Conservation (phyloP, 1,140 invertebrate species). For the Mamestra configurata region DNA sequence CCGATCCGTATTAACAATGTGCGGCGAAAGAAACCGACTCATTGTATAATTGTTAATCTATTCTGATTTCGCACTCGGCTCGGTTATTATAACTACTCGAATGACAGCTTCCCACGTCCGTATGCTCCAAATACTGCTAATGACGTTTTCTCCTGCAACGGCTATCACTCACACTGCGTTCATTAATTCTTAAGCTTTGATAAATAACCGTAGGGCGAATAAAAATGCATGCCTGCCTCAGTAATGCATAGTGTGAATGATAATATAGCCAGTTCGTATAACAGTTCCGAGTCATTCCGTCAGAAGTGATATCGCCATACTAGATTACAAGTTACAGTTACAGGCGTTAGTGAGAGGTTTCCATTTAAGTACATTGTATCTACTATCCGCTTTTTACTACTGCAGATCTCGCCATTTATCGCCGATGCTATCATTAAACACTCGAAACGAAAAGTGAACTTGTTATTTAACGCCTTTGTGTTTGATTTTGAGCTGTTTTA, state of each 20-base stretch:
- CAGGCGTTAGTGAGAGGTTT: constrained; percentile 65
- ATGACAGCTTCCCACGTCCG: constrained; percentile 79
- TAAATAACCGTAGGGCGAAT: constrained; percentile 49
- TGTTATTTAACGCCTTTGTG: constrained; percentile 66
- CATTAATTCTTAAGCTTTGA: constrained; percentile 37
- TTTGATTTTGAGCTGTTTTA: constrained; percentile 59
- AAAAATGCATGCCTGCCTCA: constrained; percentile 28
- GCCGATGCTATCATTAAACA: constrained; percentile 67
- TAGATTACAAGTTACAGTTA: constrained; percentile 64
- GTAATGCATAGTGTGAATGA: constrained; percentile 41
- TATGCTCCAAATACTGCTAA: constrained; percentile 79
- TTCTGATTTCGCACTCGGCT: constrained; percentile 64
- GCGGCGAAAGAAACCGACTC: constrained; percentile 63
- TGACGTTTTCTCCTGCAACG: constrained; percentile 61
- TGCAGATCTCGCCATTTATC: constrained; percentile 64
- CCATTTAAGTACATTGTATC: constrained; percentile 68
- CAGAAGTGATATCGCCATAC: constrained; percentile 60
- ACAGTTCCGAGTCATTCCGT: constrained; percentile 60
- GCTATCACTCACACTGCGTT: constrained; percentile 22
- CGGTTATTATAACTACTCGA: constrained; percentile 71
- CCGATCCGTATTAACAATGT: constrained; percentile 69
- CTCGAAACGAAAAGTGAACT: constrained; percentile 77
- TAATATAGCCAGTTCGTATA: constrained; percentile 50
- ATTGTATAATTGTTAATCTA: constrained; percentile 69
- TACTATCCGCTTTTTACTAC: constrained; percentile 70